Conservation (phyloP, 2,113 vertebrate species). For the Halichoeres trimaculatus region DNA sequence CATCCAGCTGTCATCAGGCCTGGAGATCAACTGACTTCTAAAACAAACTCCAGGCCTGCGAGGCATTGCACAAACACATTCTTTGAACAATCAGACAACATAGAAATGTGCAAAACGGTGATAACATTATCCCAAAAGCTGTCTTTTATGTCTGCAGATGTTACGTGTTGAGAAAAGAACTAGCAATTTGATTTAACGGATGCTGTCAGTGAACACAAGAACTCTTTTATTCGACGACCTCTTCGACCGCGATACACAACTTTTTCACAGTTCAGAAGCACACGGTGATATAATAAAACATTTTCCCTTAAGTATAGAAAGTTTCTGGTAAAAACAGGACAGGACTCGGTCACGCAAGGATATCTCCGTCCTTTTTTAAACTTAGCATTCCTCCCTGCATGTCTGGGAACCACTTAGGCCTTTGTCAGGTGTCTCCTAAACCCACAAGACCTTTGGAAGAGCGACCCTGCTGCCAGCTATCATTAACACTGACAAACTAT, state of each 20-base stretch:
- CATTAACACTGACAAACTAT: slow-evolving; percentile 51
- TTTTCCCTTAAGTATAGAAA: slow-evolving; percentile 25
- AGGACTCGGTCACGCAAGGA: slow-evolving; percentile 39
- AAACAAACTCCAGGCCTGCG: slow-evolving; percentile 15
- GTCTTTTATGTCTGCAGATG: background rate
- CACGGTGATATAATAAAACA: slow-evolving; percentile 19
- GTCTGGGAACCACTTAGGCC: slow-evolving; percentile 65
- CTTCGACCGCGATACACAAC: background rate
- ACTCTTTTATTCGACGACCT: slow-evolving; percentile 16
- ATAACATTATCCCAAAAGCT: background rate
- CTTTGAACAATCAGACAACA: slow-evolving; percentile 1
- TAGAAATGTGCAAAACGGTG: background rate
- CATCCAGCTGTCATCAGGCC: slow-evolving; percentile 35
- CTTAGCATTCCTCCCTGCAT: slow-evolving; percentile 18
- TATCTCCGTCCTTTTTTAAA: slow-evolving; percentile 30
- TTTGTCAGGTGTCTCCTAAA: slow-evolving; percentile 52
- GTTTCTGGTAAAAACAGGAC: slow-evolving; percentile 40
- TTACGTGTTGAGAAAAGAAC: background rate
- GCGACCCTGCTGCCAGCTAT: slow-evolving; percentile 37
- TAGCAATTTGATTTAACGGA: background rate
- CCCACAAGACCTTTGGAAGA: slow-evolving; percentile 38
- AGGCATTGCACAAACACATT: slow-evolving; percentile 9
- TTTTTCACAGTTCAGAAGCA: slow-evolving; percentile 14
- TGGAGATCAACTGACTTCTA: slow-evolving; percentile 18
- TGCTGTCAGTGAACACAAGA: slow-evolving; percentile 8